Percentiles rank a stretch among this genome's conserved stretches.
These are phyloP conservation scores for Galaxea fascicularis DNA, from an alignment of 92 coral and sea anemone genomes.

Conservation along the genomic window DNA sequence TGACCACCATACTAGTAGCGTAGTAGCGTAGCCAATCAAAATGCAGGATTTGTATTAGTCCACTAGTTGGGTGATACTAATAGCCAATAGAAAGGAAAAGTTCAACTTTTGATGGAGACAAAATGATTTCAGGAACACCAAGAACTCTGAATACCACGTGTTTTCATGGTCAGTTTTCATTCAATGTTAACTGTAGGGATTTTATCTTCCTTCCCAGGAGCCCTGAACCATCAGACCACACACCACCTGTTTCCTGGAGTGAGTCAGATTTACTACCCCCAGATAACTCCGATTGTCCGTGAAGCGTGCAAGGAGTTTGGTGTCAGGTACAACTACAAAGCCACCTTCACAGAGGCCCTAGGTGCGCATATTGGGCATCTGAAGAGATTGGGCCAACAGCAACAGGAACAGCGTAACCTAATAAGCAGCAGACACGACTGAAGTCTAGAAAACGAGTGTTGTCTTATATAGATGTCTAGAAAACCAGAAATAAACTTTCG, in stretches of 20 bases:
- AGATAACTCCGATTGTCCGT: constrained; percentile 82
- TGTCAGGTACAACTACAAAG: constrained; percentile 79
- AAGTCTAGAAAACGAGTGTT: neutral
- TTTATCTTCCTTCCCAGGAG: constrained; percentile 52
- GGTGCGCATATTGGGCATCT: constrained; percentile 80
- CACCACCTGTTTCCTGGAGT: constrained; percentile 87
- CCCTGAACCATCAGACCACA: constrained; percentile 84
- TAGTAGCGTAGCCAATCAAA: too few species aligned
- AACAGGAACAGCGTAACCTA: constrained; percentile 16
- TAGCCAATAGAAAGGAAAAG: too few species aligned
- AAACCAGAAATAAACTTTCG: too few species aligned
- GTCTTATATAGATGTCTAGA: too few species aligned
- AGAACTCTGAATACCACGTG: too few species aligned
- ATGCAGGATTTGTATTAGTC: too few species aligned
- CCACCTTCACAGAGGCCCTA: constrained; percentile 75
- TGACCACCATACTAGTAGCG: too few species aligned
- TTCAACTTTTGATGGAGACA: too few species aligned
- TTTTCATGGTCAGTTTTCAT: neutral
- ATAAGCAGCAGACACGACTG: constrained; percentile 9
- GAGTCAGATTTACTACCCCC: constrained; percentile 84
- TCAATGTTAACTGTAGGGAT: neutral
- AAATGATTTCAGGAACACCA: too few species aligned
- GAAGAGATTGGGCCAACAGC: constrained; percentile 80
- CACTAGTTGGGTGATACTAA: too few species aligned
- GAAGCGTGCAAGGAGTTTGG: constrained; percentile 87